Evolutionary conservation across 2,113 vertebrate species (phyloP).

Genomic region (Epinephelus lanceolatus): DNA sequence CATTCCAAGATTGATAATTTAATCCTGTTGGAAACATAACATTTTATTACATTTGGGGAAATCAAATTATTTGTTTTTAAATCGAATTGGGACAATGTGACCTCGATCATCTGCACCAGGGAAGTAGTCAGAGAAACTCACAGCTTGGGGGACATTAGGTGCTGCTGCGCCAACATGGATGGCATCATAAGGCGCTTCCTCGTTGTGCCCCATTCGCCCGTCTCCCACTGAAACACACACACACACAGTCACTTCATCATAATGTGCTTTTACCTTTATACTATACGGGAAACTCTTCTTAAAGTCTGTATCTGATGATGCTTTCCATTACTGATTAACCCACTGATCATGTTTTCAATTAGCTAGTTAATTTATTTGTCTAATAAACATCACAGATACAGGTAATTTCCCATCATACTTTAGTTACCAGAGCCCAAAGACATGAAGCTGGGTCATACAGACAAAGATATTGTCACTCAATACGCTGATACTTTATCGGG

Average conservation of each 20-base stretch:
- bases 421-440: background rate
- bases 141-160: constrained; percentile 94
- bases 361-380: background rate
- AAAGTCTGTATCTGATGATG: background rate
- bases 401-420: background rate
- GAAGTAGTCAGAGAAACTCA: constrained; percentile 80
- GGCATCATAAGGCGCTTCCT: constrained; percentile 96
- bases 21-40: background rate
- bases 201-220: constrained; percentile 90
- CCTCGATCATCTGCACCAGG: background rate
- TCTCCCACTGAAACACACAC: constrained; percentile 93
- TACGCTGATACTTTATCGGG: background rate
- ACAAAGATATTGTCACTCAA: background rate
- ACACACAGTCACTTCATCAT: too few relatives aligned
- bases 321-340: too few relatives aligned
- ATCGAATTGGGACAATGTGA: background rate
- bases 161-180: constrained; percentile 98
- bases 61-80: background rate
- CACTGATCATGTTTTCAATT: background rate
- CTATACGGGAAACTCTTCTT: background rate
- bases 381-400: background rate
- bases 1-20: background rate
- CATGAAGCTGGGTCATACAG: background rate
- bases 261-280: too few relatives aligned
- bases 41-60: background rate